Conservation (phyloP, 1,140 invertebrate genomes). For the Ericerus pela region DNA sequence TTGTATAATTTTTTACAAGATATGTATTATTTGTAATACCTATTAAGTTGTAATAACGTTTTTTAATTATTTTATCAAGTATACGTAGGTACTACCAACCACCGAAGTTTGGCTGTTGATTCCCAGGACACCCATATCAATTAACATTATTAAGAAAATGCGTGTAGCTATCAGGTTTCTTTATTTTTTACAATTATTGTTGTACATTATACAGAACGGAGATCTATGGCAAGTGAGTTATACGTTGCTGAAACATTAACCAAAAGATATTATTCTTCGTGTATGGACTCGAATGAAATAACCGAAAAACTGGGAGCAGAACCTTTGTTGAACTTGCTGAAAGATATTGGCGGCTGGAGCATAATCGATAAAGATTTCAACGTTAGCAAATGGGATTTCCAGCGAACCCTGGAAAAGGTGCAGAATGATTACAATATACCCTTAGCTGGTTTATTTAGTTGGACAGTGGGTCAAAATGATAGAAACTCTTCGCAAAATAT, state of each 20-base stretch:
- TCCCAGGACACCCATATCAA: too few relatives aligned
- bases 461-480: conserved; percentile 85
- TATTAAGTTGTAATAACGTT: too few relatives aligned
- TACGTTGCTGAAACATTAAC: conserved; percentile 77
- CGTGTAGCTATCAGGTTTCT: too few relatives aligned
- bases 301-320: conserved; percentile 65
- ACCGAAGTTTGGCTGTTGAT: too few relatives aligned
- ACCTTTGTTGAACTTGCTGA: conserved; percentile 62
- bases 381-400: conserved; percentile 54
- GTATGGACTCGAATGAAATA: conserved; percentile 82
- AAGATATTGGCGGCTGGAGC: conserved; percentile 62
- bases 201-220: conserved; percentile 36
- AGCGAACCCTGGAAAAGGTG: conserved; percentile 56
- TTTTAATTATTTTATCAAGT: too few relatives aligned
- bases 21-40: too few relatives aligned
- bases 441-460: conserved; percentile 77
- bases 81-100: too few relatives aligned
- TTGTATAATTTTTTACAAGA: too few relatives aligned
- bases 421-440: conserved; percentile 78
- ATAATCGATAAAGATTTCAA: conserved; percentile 41
- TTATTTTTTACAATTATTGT: too few relatives aligned
- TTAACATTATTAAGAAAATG: too few relatives aligned
- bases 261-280: conserved; percentile 79
- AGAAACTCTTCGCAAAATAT: conserved; percentile 76
- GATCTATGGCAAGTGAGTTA: conserved; percentile 41